A percentile compares a stretch with the other conserved stretches of the same genome.
Conservation (phyloP, 2,113 vertebrate genomes). For the Seriola aureovittata region DNA sequence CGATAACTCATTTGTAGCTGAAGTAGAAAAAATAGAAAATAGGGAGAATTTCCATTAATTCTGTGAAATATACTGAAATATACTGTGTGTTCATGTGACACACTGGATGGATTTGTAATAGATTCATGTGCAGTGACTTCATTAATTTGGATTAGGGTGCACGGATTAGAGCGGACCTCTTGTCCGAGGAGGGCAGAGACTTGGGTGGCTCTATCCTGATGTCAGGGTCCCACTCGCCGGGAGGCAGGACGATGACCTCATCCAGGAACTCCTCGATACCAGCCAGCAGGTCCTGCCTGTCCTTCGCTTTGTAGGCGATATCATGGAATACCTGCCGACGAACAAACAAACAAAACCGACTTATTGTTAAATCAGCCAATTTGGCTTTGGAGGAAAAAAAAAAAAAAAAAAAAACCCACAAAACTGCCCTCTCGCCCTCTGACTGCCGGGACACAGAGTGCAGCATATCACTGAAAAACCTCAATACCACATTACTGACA, state of each 20-base stretch:
- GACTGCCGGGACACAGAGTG: not conserved
- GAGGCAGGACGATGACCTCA: conserved; percentile 97
- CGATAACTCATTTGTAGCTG: not conserved
- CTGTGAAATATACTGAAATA: not conserved
- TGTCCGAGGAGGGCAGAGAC: conserved; percentile 95
- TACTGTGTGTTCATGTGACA: not conserved
- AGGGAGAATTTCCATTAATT: not conserved
- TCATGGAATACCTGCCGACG: conserved; percentile 94
- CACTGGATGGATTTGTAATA: not conserved
- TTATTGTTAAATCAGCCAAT: not conserved
- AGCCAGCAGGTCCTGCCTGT: conserved; percentile 93
- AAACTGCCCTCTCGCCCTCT: not conserved
- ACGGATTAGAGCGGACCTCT: conserved; percentile 86
- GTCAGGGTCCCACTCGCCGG: conserved; percentile 97
- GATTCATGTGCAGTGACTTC: conserved; percentile 1
- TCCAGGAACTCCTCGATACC: conserved; percentile 99
- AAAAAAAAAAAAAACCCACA: not conserved
- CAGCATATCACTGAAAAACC: not conserved
- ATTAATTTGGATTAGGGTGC: not conserved
- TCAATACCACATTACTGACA: not conserved
- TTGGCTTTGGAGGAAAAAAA: not conserved
- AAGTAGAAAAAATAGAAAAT: too few species aligned
- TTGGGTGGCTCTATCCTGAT: conserved; percentile 99
- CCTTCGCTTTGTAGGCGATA: conserved; percentile 97
- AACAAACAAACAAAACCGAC: conserved; percentile 20